Evolutionary conservation across 2,888 invertebrate genomes (phyloP).

Genomic region (Mythimna loreyi): DNA sequence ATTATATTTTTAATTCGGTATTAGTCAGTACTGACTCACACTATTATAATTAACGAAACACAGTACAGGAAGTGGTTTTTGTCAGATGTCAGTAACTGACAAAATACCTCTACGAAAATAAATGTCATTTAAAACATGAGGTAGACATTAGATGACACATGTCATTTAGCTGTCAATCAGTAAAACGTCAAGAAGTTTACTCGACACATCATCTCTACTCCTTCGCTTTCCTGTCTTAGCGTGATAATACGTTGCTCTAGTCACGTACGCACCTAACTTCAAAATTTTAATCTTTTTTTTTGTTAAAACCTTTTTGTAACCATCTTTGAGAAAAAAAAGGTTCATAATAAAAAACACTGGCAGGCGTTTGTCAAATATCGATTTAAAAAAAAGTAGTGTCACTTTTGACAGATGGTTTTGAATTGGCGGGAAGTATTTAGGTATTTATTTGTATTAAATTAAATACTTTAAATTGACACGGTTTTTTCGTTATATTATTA

Average conservation of each 20-base stretch:
- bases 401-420: constrained; percentile 19
- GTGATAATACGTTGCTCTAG: constrained; percentile 33
- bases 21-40: neutral
- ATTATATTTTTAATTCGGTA: too few relatives aligned
- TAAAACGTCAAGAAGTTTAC: neutral
- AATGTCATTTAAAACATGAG: neutral
- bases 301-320: constrained; percentile 26
- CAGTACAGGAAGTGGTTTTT: neutral
- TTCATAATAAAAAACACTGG: constrained; percentile 12
- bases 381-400: constrained; percentile 21
- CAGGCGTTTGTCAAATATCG: neutral
- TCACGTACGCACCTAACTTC: constrained; percentile 46
- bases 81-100: neutral
- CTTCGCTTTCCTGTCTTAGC: constrained; percentile 19
- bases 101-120: neutral
- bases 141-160: too few relatives aligned
- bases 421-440: constrained; percentile 19
- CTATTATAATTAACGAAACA: neutral
- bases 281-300: constrained; percentile 32
- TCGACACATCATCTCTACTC: neutral
- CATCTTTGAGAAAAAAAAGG: constrained; percentile 16
- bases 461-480: too few relatives aligned
- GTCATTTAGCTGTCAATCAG: neutral
- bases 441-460: too few relatives aligned
- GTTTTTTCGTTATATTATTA: too few relatives aligned